phyloP scores from a whole-genome alignment of 2,113 vertebrate species.

The Lagenorhynchus albirostris region DNA sequence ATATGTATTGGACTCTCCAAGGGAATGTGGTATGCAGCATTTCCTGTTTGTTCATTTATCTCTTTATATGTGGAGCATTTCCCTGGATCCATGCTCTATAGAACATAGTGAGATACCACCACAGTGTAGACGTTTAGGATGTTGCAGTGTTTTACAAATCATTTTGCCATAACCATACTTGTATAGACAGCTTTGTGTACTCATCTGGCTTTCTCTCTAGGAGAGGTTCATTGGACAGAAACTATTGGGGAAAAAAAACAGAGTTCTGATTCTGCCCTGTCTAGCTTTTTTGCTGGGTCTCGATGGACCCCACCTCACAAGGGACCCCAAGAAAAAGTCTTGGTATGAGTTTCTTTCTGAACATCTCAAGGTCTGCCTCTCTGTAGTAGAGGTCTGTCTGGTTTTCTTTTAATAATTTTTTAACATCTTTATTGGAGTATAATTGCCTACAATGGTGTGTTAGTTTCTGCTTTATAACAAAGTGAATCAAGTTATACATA shows the following conservation, averaged over 20 bases:
- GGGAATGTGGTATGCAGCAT: not conserved
- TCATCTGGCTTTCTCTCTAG: not conserved
- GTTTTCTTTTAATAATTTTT: not conserved
- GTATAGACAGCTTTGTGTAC: not conserved
- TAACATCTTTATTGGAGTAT: too few species aligned
- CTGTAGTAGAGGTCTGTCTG: not conserved
- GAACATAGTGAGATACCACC: not conserved
- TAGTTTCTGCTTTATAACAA: too few species aligned
- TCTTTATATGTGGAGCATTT: not conserved
- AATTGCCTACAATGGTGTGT: too few species aligned
- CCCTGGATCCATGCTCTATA: not conserved
- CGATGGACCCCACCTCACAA: not conserved
- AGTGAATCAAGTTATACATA: too few species aligned
- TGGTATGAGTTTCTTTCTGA: not conserved
- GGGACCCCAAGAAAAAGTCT: not conserved
- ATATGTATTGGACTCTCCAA: not conserved
- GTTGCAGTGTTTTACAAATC: not conserved
- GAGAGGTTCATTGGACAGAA: slow-evolving; percentile 1
- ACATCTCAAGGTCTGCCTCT: not conserved
- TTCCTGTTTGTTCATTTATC: not conserved
- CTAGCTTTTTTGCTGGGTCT: not conserved
- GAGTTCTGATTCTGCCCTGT: not conserved
- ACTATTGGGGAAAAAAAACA: not conserved
- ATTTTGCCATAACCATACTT: not conserved
- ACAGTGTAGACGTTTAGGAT: slow-evolving; percentile 41